Evolutionary conservation across 2,888 invertebrate genomes (phyloP).

Genomic region (Zele albiditarsus): DNA sequence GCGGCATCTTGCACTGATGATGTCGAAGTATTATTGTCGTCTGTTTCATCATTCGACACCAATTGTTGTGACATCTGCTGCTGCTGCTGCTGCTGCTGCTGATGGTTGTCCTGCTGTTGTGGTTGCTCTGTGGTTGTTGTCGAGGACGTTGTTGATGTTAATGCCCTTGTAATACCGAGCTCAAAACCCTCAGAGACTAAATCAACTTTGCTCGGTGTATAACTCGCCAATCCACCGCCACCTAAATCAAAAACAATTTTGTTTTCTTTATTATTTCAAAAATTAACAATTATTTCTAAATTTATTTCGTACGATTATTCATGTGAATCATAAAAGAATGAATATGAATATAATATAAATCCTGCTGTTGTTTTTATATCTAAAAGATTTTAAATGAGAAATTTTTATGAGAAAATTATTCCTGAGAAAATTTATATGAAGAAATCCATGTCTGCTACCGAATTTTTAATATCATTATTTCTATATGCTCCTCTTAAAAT

Average conservation of each 20-base stretch:
- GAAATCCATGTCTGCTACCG: too few species aligned
- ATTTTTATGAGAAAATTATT: too few species aligned
- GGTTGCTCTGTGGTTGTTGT: conserved; percentile 38
- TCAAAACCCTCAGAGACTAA: conserved; percentile 81
- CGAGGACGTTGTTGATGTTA: conserved; percentile 60
- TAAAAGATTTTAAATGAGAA: too few species aligned
- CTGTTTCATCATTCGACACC: conserved; percentile 57
- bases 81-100: not conserved
- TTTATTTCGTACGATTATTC: not conserved
- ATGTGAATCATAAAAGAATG: too few species aligned
- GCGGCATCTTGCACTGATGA: conserved; percentile 70
- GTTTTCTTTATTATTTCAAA: too few species aligned
- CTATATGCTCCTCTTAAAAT: too few species aligned
- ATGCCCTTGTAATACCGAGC: conserved; percentile 84
- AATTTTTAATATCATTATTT: too few species aligned
- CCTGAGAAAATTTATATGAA: too few species aligned
- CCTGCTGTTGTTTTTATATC: too few species aligned
- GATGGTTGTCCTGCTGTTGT: conserved; percentile 43
- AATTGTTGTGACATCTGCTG: not conserved
- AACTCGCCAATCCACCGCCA: conserved; percentile 79
- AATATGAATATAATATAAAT: too few species aligned
- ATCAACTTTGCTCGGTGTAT: conserved; percentile 86
- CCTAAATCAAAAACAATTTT: conserved; percentile 57
- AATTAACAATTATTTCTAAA: not conserved
- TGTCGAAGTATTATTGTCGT: conserved; percentile 51